phyloP scores from a whole-genome alignment of 2,888 invertebrate species.

The Pterobdella sp. region DNA sequence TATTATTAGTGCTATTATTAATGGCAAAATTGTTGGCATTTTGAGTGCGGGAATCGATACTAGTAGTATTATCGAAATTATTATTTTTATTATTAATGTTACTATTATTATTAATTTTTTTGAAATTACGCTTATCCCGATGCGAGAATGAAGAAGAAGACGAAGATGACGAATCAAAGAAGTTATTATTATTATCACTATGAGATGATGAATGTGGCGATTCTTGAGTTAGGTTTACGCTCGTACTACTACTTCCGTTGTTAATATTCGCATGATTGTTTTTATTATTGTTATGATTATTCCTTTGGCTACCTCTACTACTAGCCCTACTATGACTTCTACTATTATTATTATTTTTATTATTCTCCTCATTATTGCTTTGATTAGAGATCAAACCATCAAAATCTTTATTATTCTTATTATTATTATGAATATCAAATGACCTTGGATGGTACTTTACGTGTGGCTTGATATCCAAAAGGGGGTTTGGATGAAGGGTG shows the following conservation, averaged over 20 bases:
- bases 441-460: too few relatives aligned
- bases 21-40: neutral
- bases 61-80: neutral
- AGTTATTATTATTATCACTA: neutral
- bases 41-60: neutral
- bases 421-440: too few relatives aligned
- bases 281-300: neutral
- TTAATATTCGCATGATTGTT: neutral
- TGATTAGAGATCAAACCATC: too few relatives aligned
- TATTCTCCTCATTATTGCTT: slow-evolving; percentile 8
- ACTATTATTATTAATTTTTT: neutral
- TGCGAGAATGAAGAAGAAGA: neutral
- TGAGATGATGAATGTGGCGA: too few relatives aligned
- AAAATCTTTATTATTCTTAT: too few relatives aligned
- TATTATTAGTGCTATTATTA: slow-evolving; percentile 9
- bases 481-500: too few relatives aligned
- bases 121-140: neutral
- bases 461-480: too few relatives aligned
- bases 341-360: neutral
- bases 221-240: neutral
- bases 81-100: neutral
- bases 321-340: neutral
- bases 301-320: neutral
- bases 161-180: slow-evolving; percentile 1
- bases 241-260: neutral